These are phyloP conservation scores for Anoura caudifer DNA, from an alignment of 2,113 vertebrate genomes.

Conservation along the genomic window DNA sequence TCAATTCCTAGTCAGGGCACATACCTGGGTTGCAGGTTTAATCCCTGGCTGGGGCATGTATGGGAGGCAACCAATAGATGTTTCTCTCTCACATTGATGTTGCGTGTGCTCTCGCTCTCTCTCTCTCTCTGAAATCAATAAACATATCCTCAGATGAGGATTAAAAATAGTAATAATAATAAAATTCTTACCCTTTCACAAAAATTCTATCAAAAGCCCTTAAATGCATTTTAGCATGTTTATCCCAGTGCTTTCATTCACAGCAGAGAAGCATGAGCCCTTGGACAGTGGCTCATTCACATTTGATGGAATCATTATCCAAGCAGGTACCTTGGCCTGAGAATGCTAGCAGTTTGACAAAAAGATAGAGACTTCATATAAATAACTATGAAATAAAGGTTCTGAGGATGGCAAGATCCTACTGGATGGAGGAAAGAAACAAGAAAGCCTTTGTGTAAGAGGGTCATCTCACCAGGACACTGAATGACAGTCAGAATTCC, in stretches of 20 bases:
- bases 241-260: background rate
- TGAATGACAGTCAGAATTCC: background rate
- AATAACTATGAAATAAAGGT: background rate
- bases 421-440: background rate
- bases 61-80: no score
- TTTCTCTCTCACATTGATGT: no score
- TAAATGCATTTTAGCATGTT: background rate
- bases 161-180: background rate
- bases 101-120: no score
- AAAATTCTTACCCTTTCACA: background rate
- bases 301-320: background rate
- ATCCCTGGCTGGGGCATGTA: no score
- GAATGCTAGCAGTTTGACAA: background rate
- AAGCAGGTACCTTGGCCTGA: background rate
- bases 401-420: background rate
- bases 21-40: no score
- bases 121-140: no score
- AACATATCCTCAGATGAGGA: no score
- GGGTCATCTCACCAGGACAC: background rate
- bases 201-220: background rate
- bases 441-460: background rate
- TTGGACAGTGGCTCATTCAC: background rate
- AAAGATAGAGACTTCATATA: background rate
- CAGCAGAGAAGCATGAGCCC: background rate
- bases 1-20: no score